Base-by-base conservation (phyloP, 2,888 invertebrate genomes). In the Selenia dentaria region DNA sequence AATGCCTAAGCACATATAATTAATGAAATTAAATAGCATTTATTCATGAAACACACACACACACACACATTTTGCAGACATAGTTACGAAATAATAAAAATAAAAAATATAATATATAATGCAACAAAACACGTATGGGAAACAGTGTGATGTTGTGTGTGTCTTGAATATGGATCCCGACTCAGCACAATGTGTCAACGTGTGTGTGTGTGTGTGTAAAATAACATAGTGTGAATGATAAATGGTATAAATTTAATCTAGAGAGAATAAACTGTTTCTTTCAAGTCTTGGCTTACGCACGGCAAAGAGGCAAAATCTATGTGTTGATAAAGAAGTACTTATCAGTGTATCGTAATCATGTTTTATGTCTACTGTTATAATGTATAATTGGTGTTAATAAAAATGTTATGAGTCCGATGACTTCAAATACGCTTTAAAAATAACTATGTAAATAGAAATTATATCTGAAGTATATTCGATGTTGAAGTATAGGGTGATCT, bases 301-400 rank as follows among this genome's bases (percentile, higher is more conserved):
- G 41, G 54, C 54, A 36, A 41, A 35, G 54, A 51, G 54, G 54
- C 50, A 43, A 46, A 44, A 35, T 26, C 20, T 35, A 45, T 27
- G 6, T 20, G 11, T 32, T 13, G 9, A 22, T 6, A 24, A 34
- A 29, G n/a, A n/a, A n/a, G n/a, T n/a, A 39, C 34, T 40, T 14
- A 35, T 45, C 28, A 31, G 31, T 46, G 31, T 39, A 11, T 40
- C 13, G 9, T 22, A 39, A 32, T 32, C 14, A 36, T 34, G 29
- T 40, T 36, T 36, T 32, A 31, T 49, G 43, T 39, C 39, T 49
- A 43, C 31, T 46, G 35, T 26, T 10, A 16, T 31, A 40, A 22
- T 40, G 20, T 16, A 34, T 29, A 38, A 46, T 46, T 35, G 35
- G 12, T 46, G 39, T 45, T 16, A 9, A 20, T 27, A 18, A 32